These are phyloP conservation scores for Camponotus fellah DNA, from an alignment of 2,888 invertebrate genomes.

Conservation along the genomic window DNA sequence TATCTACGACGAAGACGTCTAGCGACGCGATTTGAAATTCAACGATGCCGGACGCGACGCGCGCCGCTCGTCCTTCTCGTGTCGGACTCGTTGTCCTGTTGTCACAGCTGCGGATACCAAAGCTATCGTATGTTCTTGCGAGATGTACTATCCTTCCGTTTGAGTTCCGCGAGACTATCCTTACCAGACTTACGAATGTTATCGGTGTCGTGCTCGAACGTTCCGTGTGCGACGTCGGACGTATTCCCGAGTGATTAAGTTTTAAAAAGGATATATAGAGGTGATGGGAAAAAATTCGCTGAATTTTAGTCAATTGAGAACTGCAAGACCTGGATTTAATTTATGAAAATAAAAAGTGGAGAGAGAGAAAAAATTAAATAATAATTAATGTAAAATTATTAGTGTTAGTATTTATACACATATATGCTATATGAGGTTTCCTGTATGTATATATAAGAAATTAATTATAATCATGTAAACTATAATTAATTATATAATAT, in stretches of 20 bases:
- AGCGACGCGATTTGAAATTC: slow-evolving; percentile 77
- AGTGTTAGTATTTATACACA: background rate
- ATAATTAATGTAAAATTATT: background rate
- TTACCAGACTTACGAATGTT: slow-evolving; percentile 41
- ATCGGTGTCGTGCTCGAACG: slow-evolving; percentile 12
- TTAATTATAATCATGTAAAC: too few relatives aligned
- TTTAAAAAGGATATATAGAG: background rate
- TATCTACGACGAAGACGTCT: slow-evolving; percentile 16
- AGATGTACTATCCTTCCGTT: slow-evolving; percentile 52
- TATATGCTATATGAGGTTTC: too few relatives aligned
- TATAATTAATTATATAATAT: too few relatives aligned
- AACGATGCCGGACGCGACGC: slow-evolving; percentile 77
- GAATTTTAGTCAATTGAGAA: background rate
- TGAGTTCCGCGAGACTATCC: slow-evolving; percentile 39
- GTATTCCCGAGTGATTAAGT: slow-evolving; percentile 19
- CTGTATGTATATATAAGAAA: too few relatives aligned
- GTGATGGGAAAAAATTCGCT: background rate
- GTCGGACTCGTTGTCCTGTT: slow-evolving; percentile 57
- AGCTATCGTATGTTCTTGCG: slow-evolving; percentile 45
- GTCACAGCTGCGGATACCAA: slow-evolving; percentile 46
- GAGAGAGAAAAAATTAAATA: background rate
- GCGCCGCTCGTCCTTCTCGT: slow-evolving; percentile 58
- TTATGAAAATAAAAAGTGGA: background rate
- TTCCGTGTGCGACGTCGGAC: slow-evolving; percentile 20
- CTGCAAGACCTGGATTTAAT: background rate